Evolutionary conservation across 2,113 vertebrate species (phyloP), one percentile per base, ranked within the genome.

Genomic region (Neomonachus schauinslandi): DNA sequence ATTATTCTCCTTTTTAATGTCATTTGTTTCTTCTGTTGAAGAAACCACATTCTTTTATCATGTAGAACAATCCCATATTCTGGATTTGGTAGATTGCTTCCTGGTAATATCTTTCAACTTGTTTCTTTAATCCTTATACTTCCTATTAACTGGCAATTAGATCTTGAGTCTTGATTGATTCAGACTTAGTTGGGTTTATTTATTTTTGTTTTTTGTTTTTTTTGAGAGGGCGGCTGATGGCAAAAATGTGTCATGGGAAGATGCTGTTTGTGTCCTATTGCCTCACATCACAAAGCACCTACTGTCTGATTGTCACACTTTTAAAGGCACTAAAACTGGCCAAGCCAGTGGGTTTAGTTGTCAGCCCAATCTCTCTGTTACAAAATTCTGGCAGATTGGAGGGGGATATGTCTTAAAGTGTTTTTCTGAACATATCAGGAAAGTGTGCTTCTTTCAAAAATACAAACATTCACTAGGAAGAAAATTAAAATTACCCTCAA

Each of bases 361-460:
- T 72, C 33, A 95, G 18, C 36, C 36, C 61, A 88, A 61, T 53
- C 26, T 26, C 7, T 90, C n/a, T 89, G 8, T 83, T 94, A 83
- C 36, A 88, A 88, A 88, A 93, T 87, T 59, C 74, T 87, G 12
- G 14, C 6, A 80, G 28, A 24, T 84, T 69, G 4, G 39, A 83
- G 22, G 5, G 2, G 4, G 6, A n/a, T 88, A 39, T 67, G 76
- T 93, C 71, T 92, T 24, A 61, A 88, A 87, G 46, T 92, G 11
- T 71, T 86, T 94, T 96, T 96, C 26, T 65, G 7, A 89, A 67
- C 89, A 74, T 87, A 11, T 76, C 69, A 53, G 33, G 71, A 89
- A 95, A 77, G 4, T 83, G 12, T 72, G 11, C 53, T 90, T 82
- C 26, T 77, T 96, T 82, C 1, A 95, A 94, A 82, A 95, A 71